Evolutionary conservation across 64 coral and sea anemone genomes (phyloP), one percentile per base, ranked within the genome.

Genomic region (Actinia tenebrosa): DNA sequence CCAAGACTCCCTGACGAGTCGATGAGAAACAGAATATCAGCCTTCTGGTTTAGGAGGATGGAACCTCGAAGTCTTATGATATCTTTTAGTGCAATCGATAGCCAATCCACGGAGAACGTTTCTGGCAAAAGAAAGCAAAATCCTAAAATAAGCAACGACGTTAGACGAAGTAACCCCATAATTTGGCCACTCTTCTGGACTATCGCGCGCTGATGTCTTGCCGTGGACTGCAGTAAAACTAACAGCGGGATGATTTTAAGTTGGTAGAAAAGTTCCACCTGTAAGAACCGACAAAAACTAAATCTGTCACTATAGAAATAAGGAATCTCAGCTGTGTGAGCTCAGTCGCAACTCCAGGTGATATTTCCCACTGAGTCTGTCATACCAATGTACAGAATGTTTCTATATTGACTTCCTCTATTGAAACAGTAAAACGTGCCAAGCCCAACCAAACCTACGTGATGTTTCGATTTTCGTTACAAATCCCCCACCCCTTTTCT

Each of bases 1-100:
- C 18, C 16, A 15, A 96, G 79, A 86, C 94, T 96, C 61, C 91
- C 88, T 46, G 94, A 96, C 9, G 91, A 86, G 63, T 96, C 94
- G 44, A 96, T 45, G 10, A 96, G 80, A 23, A 96, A 96, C 27
- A 96, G 25, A 7, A 96, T 30, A 58, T 96, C 94, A 22, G 94
- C 88, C 64, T 93, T 91, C 22, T 77, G 60, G 58, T 93, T 83
- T 11, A 85, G 54, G 7, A 75, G 91, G 3, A 92, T 55, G 23
- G 80, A 44, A 53, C 84, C 85, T 82, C 94, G 88, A n/a, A 96
- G 88, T n/a, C n/a, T n/a, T n/a, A n/a, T n/a, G n/a, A n/a, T n/a
- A n/a, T n/a, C n/a, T n/a, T n/a, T n/a, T n/a, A n/a, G n/a, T n/a
- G n/a, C n/a, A n/a, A n/a, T n/a, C 7, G 93, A n/a, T 8, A 96